These are phyloP conservation scores for Rambutsinella grinnellia DNA, from an alignment of 2,888 invertebrate species.

Conservation along the genomic window DNA sequence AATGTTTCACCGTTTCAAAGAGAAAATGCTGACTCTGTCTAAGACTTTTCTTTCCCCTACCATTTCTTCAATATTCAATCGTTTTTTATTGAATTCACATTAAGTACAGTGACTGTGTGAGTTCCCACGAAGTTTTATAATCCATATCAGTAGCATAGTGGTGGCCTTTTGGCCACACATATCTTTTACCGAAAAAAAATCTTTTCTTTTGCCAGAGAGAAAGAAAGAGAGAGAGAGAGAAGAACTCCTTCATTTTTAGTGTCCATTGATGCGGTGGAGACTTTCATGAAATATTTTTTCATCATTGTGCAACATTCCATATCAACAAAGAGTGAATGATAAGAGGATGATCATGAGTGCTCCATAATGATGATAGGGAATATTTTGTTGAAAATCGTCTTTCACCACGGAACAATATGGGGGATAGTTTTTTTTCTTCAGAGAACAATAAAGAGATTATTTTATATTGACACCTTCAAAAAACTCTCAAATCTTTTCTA, in stretches of 20 bases:
- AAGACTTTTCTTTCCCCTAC: conserved; percentile 6
- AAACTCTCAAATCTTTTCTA: background rate
- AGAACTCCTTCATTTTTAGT: conserved; percentile 16
- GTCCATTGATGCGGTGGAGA: conserved; percentile 25
- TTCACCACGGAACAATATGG: background rate
- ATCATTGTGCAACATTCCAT: background rate
- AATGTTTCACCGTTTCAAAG: no score
- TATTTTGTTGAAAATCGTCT: background rate
- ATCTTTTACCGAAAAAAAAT: conserved; percentile 22
- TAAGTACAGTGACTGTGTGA: conserved; percentile 45
- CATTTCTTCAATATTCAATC: conserved; percentile 11
- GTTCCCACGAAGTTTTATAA: conserved; percentile 58
- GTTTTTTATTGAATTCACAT: conserved; percentile 45
- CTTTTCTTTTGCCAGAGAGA: background rate
- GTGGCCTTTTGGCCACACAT: conserved; percentile 58
- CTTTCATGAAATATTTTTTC: background rate
- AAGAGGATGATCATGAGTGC: conserved; percentile 16
- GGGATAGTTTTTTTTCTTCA: background rate
- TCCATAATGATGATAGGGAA: background rate
- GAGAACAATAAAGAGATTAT: conserved; percentile 18
- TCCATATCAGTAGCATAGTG: conserved; percentile 53
- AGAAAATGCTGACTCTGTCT: conserved; percentile 7
- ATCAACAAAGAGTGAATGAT: background rate
- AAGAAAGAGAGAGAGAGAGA: conserved; percentile 6
- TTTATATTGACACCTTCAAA: background rate